Conservation (phyloP, 2,888 invertebrate species). For the Parnassius glacialis region DNA sequence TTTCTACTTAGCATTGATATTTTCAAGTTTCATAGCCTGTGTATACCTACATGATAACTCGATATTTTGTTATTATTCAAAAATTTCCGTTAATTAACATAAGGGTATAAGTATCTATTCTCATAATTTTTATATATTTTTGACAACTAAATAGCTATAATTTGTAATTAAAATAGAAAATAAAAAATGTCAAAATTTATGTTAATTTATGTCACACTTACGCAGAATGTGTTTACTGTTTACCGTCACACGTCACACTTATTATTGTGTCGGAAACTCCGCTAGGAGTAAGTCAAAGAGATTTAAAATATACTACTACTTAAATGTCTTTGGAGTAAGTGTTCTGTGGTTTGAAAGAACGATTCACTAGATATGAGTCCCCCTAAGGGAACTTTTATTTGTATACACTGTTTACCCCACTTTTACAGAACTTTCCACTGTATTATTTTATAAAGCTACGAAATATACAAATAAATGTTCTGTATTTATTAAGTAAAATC, state of each 20-base stretch:
- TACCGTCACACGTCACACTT: constrained; percentile 12
- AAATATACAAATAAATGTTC: constrained; percentile 42
- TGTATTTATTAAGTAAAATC: constrained; percentile 53
- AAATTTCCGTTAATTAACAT: too few relatives aligned
- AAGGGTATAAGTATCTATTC: too few relatives aligned
- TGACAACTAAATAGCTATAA: too few relatives aligned
- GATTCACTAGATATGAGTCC: constrained; percentile 10
- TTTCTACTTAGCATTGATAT: neutral
- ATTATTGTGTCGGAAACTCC: constrained; percentile 16
- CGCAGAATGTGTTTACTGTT: constrained; percentile 17
- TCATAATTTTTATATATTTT: too few relatives aligned
- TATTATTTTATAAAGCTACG: constrained; percentile 12
- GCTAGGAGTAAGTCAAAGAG: too few relatives aligned
- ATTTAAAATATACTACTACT: too few relatives aligned
- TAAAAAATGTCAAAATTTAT: neutral
- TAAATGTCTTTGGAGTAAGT: too few relatives aligned
- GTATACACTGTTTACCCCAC: neutral
- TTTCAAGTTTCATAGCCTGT: neutral
- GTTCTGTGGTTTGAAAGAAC: constrained; percentile 4
- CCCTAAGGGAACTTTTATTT: too few relatives aligned
- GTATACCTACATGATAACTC: too few relatives aligned
- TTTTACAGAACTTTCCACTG: constrained; percentile 22
- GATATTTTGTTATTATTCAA: too few relatives aligned
- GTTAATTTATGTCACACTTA: constrained; percentile 14
- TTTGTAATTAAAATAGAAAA: neutral